phyloP scores from a whole-genome alignment of 2,797 vertebrate genomes.

The Pangasius djambal region DNA sequence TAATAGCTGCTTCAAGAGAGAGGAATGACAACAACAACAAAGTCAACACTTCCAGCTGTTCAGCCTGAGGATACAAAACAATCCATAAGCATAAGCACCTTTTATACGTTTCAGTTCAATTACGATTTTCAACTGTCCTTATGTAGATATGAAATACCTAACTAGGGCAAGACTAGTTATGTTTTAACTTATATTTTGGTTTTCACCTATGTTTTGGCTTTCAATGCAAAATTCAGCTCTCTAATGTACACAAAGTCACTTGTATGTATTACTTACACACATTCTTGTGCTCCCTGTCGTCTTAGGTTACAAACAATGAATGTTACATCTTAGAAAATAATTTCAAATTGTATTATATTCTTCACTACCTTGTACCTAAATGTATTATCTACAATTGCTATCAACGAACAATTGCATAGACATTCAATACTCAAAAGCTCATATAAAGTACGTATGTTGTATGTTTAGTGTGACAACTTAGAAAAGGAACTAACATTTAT shows the following conservation, averaged over 20 bases:
- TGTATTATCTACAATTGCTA: background rate
- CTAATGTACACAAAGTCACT: background rate
- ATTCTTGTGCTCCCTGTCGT: conserved; percentile 13
- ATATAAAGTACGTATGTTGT: background rate
- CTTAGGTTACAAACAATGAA: conserved; percentile 4
- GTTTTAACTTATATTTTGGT: background rate
- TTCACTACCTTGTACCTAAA: conserved; percentile 8
- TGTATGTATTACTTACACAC: background rate
- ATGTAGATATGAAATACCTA: background rate
- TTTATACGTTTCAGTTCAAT: conserved; percentile 5
- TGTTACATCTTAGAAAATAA: background rate
- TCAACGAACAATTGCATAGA: conserved; percentile 24
- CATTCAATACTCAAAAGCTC: background rate
- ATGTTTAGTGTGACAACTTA: conserved; percentile 6
- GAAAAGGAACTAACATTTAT: conserved; percentile 12
- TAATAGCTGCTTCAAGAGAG: conserved; percentile 37
- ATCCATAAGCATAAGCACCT: conserved; percentile 2
- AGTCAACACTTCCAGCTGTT: conserved; percentile 24
- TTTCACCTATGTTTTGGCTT: background rate
- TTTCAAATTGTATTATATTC: background rate
- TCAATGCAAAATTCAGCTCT: conserved; percentile 2
- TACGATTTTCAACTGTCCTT: background rate
- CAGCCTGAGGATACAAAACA: conserved; percentile 4
- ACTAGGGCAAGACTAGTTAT: background rate
- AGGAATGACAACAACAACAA: conserved; percentile 25